Base-by-base conservation (phyloP, 2,113 vertebrate genomes). In the Rhinolophus ferrumequinum region DNA sequence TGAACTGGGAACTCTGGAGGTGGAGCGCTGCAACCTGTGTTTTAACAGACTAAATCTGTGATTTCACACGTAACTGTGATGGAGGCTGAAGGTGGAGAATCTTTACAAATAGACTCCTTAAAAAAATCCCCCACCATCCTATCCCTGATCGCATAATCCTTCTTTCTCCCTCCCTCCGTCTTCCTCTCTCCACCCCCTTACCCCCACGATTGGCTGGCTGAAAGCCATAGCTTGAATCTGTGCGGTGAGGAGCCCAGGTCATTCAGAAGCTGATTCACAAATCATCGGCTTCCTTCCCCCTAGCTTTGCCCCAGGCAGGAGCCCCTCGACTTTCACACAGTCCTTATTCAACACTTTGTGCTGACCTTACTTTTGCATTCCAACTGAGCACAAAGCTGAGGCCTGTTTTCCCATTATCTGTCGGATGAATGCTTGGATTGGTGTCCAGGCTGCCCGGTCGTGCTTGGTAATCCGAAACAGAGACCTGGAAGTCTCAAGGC, bases 371-470 rank as follows among this genome's bases (percentile, higher is more conserved):
- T 95, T 93, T 94, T 35, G 66, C 90, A 86, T 92, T 93, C 88
- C 67, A 50, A 12, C 50, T 30, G 89, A 35, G 85, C 62, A 97
- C 95, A 94, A 93, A 94, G 94, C 91, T 11, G 82, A 52, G 95
- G 77, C 52, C 93, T 94, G 82, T 92, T 88, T 96, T 56, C 94
- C 79, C 83, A 96, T 91, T 94, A 60, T 97, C 94, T 60, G 64
- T 67, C 60, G 15, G 84, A 95, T 96, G 96, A 97, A 97, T 95
- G 79, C 88, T 92, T 94, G 96, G 94, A 88, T 62, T 8, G 28
- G 75, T 47, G 92, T 97, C 94, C 22, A 2, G 47, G 87, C 66
- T 35, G 80, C 90, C 41, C 0, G 21, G 87, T 72, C 76, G 60
- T 92, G 96, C 77, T 90, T 35, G 79, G 97, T 93, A 90, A 96